These are phyloP conservation scores for Micromesistius poutassou DNA, from an alignment of 2,797 vertebrate species.

Conservation along the genomic window DNA sequence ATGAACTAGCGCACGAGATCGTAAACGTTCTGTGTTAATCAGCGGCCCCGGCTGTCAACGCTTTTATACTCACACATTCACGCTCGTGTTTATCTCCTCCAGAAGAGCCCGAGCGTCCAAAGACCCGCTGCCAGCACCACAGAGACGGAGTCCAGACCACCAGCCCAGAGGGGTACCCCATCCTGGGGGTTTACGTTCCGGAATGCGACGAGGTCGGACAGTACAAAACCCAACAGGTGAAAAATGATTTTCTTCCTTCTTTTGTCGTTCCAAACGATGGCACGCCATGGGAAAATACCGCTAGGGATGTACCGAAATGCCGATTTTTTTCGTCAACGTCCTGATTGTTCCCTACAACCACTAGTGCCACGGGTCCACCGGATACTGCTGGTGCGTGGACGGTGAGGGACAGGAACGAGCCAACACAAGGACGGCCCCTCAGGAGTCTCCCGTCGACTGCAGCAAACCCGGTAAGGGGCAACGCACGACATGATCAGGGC, in stretches of 20 bases:
- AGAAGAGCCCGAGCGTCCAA: conserved; percentile 26
- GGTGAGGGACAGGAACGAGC: conserved; percentile 62
- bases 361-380: conserved; percentile 73
- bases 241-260: neutral
- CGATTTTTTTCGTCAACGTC: too few species aligned
- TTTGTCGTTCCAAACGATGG: too few species aligned
- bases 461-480: conserved; percentile 61
- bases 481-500: neutral
- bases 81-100: neutral
- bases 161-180: neutral
- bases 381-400: conserved; percentile 80
- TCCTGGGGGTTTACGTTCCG: conserved; percentile 41
- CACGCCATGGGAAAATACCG: too few species aligned
- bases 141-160: conserved; percentile 28
- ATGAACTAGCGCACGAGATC: too few species aligned
- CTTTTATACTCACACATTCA: neutral
- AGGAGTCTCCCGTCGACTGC: conserved; percentile 47
- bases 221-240: conserved; percentile 55
- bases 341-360: neutral
- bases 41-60: too few species aligned
- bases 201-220: conserved; percentile 59
- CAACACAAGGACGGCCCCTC: conserved; percentile 57
- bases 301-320: too few species aligned
- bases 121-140: conserved; percentile 52
- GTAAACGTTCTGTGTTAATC: too few species aligned